These are phyloP conservation scores for Chamaea fasciata DNA, from an alignment of 2,113 vertebrate species.

Conservation along the genomic window DNA sequence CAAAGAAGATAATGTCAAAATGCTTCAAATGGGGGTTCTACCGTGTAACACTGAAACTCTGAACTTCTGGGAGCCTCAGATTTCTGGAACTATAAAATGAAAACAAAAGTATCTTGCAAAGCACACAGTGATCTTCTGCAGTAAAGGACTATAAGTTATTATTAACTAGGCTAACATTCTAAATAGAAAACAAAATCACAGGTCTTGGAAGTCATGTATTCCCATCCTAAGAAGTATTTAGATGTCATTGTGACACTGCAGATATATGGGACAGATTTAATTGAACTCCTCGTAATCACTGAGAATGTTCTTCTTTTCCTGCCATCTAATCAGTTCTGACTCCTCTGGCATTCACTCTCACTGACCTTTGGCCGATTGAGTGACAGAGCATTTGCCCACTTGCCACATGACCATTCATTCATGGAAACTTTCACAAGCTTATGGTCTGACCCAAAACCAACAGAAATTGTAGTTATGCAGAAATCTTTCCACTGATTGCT, in stretches of 20 bases:
- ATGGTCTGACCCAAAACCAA: neutral
- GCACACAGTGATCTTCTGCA: neutral
- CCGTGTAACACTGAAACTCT: neutral
- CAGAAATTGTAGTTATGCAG: neutral
- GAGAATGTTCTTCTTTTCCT: neutral
- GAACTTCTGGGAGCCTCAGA: neutral
- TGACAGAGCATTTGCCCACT: neutral
- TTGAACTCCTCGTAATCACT: neutral
- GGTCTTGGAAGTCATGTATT: neutral
- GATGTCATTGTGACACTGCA: neutral
- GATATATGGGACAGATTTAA: neutral
- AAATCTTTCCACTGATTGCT: neutral
- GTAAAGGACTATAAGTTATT: neutral
- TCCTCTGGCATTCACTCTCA: neutral
- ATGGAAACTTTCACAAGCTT: neutral
- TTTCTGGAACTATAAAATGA: neutral
- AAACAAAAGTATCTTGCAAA: constrained; percentile 6
- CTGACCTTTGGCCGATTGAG: neutral
- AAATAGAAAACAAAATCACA: neutral
- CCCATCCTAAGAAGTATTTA: neutral
- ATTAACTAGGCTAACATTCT: neutral
- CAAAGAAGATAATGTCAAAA: constrained; percentile 13
- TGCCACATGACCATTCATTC: neutral
- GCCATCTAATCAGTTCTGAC: neutral
- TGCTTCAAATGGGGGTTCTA: neutral